Base-by-base conservation (phyloP, 1,140 invertebrate genomes). In the Cyphomyrmex costatus region DNA sequence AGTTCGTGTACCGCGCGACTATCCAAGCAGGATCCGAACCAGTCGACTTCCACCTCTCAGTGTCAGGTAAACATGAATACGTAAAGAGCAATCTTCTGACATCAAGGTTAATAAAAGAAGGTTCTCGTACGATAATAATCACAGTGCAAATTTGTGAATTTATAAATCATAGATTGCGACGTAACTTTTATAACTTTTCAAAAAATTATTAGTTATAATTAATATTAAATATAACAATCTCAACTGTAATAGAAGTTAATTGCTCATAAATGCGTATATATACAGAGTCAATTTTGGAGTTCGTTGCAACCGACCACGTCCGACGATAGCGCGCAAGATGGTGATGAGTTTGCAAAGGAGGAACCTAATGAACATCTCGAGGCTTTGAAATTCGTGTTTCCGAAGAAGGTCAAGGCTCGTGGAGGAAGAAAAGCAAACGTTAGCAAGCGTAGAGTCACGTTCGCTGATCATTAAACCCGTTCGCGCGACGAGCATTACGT, bases 401-500 rank as follows among this genome's bases (percentile, higher is more conserved):
- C 42, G 1, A 83, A 66, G 19, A 90, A 90, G 68, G 77, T 58
- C 4, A 70, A 86, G 7, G 74, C n/a, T 12, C n/a, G 14, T 42
- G 49, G 2, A 30, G 16, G 46, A 90, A 88, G n/a, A 87, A 77
- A 16, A 56, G 36, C 10, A 8, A 12, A 24, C 53, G 49, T 3
- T 46, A 74, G 60, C 56, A 89, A 90, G 21, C 88, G 85, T 19
- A 83, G 33, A 56, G 89, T 90, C 30, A 90, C 89, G 10, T 90
- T 90, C 42, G 85, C 79, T 5, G 65, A 85, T 79, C 60, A 56
- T 63, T 66, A 85, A 85, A 85, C 60, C 61, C 79, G 33, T 73
- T 82, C 49, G 78, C 68, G 68, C 36, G 66, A 56, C 66, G 53
- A 82, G 66, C 36, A 16, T 73, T 83, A 68, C 53, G n/a, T 82